phyloP scores from a whole-genome alignment of 1,140 invertebrate genomes.

The Penaeus indicus region DNA sequence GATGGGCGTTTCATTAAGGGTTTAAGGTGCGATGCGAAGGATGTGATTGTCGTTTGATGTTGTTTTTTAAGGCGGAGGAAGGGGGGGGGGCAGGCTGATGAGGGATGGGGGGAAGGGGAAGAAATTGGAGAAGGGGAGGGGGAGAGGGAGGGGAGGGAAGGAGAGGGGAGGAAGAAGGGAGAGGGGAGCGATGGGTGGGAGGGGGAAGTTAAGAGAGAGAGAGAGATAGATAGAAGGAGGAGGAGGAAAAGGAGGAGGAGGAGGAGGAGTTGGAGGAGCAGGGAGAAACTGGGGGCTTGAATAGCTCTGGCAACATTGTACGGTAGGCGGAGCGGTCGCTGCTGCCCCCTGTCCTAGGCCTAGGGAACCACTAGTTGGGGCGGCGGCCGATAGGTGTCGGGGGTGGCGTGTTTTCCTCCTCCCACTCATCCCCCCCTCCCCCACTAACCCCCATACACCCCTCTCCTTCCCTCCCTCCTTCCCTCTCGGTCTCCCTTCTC shows the following conservation, averaged over 20 bases:
- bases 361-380: background rate
- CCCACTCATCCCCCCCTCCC: background rate
- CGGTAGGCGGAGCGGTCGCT: background rate
- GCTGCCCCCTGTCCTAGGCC: conserved; percentile 45
- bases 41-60: background rate
- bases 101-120: background rate
- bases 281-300: no score
- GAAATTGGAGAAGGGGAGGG: background rate
- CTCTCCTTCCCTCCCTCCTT: background rate
- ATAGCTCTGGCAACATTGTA: no score
- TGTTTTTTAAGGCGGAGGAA: background rate
- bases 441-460: background rate
- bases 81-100: no score
- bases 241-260: background rate
- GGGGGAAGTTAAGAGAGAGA: background rate
- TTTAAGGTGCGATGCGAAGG: background rate
- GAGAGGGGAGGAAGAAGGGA: background rate
- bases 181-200: background rate
- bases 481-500: background rate
- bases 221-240: background rate
- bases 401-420: background rate
- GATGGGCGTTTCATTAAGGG: background rate
- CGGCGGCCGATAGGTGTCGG: conserved; percentile 19
- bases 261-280: no score
- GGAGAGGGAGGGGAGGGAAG: background rate